Evolutionary conservation across 1,140 invertebrate genomes (phyloP).

Genomic region (Tyrophagus putrescentiae): DNA sequence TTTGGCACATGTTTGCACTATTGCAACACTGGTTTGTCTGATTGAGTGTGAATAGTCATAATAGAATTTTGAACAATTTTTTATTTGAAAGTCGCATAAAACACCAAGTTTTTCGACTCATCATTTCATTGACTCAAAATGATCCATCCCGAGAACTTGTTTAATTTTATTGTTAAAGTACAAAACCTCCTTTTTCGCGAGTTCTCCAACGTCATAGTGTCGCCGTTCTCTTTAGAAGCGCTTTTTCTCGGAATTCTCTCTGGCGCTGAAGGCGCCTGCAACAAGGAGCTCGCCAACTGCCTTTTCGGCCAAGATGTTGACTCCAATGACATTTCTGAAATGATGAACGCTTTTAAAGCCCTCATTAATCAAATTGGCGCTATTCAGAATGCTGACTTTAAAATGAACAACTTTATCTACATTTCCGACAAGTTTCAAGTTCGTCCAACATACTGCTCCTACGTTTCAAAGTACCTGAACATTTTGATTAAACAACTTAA

Average conservation of each 20-base stretch:
- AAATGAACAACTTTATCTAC: constrained; percentile 13
- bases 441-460: background rate
- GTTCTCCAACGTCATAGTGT: background rate
- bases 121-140: background rate
- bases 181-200: background rate
- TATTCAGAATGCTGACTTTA: background rate
- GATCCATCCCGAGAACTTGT: background rate
- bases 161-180: background rate
- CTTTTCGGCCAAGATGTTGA: background rate
- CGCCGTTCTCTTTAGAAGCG: constrained; percentile 6
- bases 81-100: background rate
- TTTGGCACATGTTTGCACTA: background rate
- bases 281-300: background rate
- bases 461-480: background rate
- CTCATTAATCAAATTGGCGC: background rate
- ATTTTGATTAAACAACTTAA: background rate
- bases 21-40: background rate
- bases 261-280: background rate
- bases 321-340: background rate
- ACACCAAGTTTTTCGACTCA: background rate
- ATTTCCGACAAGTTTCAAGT: background rate
- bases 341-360: too few species aligned
- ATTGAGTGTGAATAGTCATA: constrained; percentile 9
- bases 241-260: background rate
- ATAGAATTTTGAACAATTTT: constrained; percentile 2